A percentile compares a stretch with the other conserved stretches of the same genome.
phyloP scores from a whole-genome alignment of 2,888 invertebrate species.

The Platerodrilus igneus region DNA sequence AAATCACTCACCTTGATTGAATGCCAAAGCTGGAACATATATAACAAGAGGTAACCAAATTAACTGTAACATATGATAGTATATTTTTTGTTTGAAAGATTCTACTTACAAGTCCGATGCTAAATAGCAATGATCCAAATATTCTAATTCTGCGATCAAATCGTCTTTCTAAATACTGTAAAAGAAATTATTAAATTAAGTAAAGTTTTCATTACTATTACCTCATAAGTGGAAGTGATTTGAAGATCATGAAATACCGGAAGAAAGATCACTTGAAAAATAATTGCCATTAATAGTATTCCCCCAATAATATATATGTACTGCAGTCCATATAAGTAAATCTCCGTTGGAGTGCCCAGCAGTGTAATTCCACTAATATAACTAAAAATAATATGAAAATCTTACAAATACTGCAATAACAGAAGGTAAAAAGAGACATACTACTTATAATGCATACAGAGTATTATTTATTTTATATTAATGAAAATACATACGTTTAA shows the following conservation, averaged over 20 bases:
- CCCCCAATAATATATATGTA: conserved; percentile 1
- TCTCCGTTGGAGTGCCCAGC: conserved; percentile 2
- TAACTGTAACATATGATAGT: conserved; percentile 49
- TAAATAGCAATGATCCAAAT: conserved; percentile 66
- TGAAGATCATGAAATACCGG: conserved; percentile 1
- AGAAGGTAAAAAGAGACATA: too few species aligned
- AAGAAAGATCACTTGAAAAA: not conserved
- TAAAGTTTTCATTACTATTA: conserved; percentile 37
- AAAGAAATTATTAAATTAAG: conserved; percentile 26
- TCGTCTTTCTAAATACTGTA: conserved; percentile 67
- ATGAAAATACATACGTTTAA: too few species aligned
- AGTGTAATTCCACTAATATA: not conserved
- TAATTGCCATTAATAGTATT: not conserved
- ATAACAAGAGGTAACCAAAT: conserved; percentile 75
- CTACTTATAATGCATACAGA: too few species aligned
- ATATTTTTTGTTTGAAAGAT: conserved; percentile 5
- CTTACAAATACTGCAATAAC: too few species aligned
- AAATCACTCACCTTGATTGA: conserved; percentile 73
- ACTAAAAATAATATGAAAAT: conserved; percentile 2
- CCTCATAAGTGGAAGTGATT: conserved; percentile 56
- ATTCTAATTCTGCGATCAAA: conserved; percentile 65
- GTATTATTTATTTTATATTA: too few species aligned
- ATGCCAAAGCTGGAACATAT: conserved; percentile 72
- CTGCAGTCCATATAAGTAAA: not conserved
- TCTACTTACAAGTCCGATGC: conserved; percentile 62